Base-by-base conservation (phyloP, 2,113 vertebrate species). In the Rhinopomastus cyanomelas region DNA sequence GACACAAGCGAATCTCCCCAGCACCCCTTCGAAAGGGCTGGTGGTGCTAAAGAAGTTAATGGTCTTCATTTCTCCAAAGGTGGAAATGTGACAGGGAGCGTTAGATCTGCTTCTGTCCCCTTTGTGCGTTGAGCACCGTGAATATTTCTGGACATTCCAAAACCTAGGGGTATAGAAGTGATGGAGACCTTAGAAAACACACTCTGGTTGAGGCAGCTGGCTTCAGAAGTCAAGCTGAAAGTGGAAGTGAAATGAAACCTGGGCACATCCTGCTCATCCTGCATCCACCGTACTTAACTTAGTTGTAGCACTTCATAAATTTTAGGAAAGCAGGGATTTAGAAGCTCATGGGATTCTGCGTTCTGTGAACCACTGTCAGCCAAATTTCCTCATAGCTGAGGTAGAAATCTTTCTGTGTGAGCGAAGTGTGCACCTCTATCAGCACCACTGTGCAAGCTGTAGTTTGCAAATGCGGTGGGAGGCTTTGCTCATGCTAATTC, bases 401-500 rank as follows among this genome's bases (percentile, higher is more conserved):
- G 67, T 32, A 88, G 81, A 87, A 88, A 49, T 79, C 71, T 19
- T 78, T n/a, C 77, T 87, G 90, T 84, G 66, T 89, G 89, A 89
- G 68, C 60, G 66, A 68, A 92, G 53, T 8, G 75, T 74, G 68
- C 85, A 83, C 76, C 82, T 92, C 89, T 89, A 1, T 85, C 69
- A 92, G 75, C 91, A 88, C 94, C 79, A 23, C 44, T 91, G 72
- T 87, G 85, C 87, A 61, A 91, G 85, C 87, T 66, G 75, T 48
- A 91, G 90, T 90, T 96, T 66, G 78, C 85, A 85, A 85, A 91
- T 91, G 15, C 2, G 6, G 85, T 95, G 85, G 87, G 91, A 96
- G 91, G 89, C 91, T 93, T 94, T 93, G 85, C 65, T 95, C 21
- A 93, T 95, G 94, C 85, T 94, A 94, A 95, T 96, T 93, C 83